These are phyloP conservation scores for Drosophila rufa DNA, from an alignment of 1,140 invertebrate genomes.

Conservation along the genomic window DNA sequence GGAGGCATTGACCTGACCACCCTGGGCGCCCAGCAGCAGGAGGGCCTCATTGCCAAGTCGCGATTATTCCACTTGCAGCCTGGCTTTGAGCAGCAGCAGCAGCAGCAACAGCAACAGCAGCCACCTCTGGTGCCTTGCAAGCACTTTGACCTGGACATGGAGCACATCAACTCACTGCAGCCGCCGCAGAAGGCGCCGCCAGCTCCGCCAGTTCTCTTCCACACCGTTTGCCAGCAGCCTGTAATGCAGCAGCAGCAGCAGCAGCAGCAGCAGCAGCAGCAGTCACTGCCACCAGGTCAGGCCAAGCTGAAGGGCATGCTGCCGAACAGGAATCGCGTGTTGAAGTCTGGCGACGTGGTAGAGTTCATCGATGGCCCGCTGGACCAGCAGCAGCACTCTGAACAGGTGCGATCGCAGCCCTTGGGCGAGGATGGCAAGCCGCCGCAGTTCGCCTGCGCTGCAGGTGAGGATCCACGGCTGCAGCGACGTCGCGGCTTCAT, in stretches of 20 bases:
- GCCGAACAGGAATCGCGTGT: conserved; percentile 68
- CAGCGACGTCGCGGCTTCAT: conserved; percentile 60
- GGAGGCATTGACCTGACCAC: conserved; percentile 81
- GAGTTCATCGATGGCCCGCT: conserved; percentile 52
- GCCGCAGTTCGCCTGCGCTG: conserved; percentile 44
- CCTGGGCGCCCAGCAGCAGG: conserved; percentile 80
- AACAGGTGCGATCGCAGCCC: conserved; percentile 79
- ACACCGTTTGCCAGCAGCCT: conserved; percentile 71
- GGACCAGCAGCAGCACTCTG: conserved; percentile 48
- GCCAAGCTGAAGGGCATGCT: conserved; percentile 62
- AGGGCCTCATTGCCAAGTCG: conserved; percentile 82
- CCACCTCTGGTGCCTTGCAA: conserved; percentile 64
- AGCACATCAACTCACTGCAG: conserved; percentile 76
- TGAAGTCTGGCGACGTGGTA: conserved; percentile 41
- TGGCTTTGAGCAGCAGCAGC: conserved; percentile 80
- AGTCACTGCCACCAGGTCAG: conserved; percentile 25
- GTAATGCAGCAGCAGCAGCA: conserved; percentile 56
- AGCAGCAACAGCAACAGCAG: conserved; percentile 62
- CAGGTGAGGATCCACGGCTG: conserved; percentile 56
- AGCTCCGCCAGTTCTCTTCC: conserved; percentile 71
- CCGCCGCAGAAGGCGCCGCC: conserved; percentile 79
- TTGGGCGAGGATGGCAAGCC: conserved; percentile 78
- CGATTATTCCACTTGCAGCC: conserved; percentile 81
- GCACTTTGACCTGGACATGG: conserved; percentile 79
- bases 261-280: conserved; percentile 58